phyloP scores from a whole-genome alignment of 2,797 vertebrate species.

The Danionella dracula region DNA sequence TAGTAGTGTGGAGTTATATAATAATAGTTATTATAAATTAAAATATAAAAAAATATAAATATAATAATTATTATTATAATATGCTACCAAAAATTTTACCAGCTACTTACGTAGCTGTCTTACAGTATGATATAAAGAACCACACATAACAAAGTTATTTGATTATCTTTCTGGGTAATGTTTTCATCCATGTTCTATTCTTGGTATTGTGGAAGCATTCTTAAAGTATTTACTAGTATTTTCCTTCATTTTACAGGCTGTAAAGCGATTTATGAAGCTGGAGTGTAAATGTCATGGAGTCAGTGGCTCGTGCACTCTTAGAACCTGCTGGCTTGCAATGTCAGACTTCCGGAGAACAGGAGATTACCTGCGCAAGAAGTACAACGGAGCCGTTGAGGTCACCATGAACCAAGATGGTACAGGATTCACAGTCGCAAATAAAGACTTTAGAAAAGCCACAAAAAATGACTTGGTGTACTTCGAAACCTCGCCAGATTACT shows the following conservation, averaged over 20 bases:
- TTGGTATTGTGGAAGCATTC: not conserved
- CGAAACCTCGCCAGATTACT: conserved; percentile 97
- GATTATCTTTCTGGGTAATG: not conserved
- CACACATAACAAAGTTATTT: not conserved
- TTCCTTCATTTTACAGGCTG: conserved; percentile 70
- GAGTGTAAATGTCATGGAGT: conserved; percentile 98
- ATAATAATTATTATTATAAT: no score
- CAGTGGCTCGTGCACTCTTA: conserved; percentile 92
- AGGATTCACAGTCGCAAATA: conserved; percentile 90
- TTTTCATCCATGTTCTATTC: not conserved
- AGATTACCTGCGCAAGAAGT: conserved; percentile 89
- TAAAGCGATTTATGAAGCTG: conserved; percentile 96
- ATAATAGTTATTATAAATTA: no score
- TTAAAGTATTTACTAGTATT: not conserved
- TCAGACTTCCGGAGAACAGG: conserved; percentile 95
- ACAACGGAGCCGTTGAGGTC: conserved; percentile 95
- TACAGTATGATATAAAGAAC: no score
- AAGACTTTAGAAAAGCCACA: conserved; percentile 75
- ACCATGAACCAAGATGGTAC: conserved; percentile 95
- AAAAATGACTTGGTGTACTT: conserved; percentile 97
- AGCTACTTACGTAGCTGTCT: no score
- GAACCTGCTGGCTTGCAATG: conserved; percentile 98
- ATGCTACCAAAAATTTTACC: no score
- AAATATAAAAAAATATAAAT: no score
- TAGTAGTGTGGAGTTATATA: no score